Evolutionary conservation across 2,888 invertebrate genomes (phyloP).

Genomic region (Agriopis aurantiaria): DNA sequence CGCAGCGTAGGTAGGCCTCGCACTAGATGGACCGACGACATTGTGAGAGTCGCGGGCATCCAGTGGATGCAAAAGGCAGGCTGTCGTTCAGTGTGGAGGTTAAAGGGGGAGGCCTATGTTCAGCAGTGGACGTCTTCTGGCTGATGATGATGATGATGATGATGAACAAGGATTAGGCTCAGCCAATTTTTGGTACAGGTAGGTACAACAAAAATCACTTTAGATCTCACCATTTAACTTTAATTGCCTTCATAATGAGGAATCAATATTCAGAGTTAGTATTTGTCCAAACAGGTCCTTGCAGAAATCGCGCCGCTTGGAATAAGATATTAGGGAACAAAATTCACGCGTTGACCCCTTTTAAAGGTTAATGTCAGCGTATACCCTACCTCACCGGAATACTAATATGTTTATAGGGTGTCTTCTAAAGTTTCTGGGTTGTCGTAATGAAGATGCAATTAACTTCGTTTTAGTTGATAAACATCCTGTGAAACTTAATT

Average conservation of each 20-base stretch:
- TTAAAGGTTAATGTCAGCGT: constrained; percentile 82
- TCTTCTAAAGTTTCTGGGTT: constrained; percentile 51
- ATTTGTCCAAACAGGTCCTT: constrained; percentile 72
- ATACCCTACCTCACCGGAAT: constrained; percentile 74
- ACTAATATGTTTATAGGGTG: constrained; percentile 64
- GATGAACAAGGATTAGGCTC: too few relatives aligned
- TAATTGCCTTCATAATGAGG: constrained; percentile 69
- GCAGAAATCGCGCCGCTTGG: constrained; percentile 70
- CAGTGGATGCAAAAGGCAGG: too few relatives aligned
- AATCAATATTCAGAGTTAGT: constrained; percentile 79
- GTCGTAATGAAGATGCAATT: constrained; percentile 44
- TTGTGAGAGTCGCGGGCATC: too few relatives aligned
- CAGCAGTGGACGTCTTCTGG: too few relatives aligned
- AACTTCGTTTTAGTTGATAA: constrained; percentile 40
- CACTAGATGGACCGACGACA: too few relatives aligned
- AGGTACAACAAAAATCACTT: background rate
- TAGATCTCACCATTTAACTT: constrained; percentile 58
- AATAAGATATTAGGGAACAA: constrained; percentile 82
- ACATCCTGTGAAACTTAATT: constrained; percentile 22
- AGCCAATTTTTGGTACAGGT: too few relatives aligned
- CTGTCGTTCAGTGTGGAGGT: too few relatives aligned
- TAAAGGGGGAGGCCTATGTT: too few relatives aligned
- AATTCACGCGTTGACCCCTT: constrained; percentile 85
- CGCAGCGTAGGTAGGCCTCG: too few relatives aligned
- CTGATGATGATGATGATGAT: too few relatives aligned